These are phyloP conservation scores for Micromys minutus DNA, from an alignment of 2,113 vertebrate species.

Conservation along the genomic window DNA sequence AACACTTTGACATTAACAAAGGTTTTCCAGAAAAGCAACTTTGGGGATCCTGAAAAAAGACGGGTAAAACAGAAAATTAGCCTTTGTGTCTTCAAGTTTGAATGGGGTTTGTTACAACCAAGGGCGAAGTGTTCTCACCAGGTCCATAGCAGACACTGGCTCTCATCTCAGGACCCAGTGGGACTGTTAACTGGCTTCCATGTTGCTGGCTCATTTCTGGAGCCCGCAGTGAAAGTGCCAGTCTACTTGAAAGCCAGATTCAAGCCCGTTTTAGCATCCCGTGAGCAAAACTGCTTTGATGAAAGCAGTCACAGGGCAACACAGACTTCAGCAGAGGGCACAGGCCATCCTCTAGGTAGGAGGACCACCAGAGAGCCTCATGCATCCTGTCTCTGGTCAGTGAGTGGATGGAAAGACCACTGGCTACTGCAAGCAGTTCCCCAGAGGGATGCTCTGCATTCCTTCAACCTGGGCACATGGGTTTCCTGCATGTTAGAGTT, in stretches of 20 bases:
- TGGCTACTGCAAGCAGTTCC: not conserved
- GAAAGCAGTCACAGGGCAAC: not conserved
- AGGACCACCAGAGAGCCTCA: not conserved
- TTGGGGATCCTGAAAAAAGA: not conserved
- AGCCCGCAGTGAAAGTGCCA: not conserved
- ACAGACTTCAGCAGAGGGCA: not conserved
- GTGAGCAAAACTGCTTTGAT: not conserved
- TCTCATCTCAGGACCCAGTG: rapidly evolving
- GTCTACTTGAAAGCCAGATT: not conserved
- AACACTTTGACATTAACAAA: not conserved
- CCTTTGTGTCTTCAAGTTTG: not conserved
- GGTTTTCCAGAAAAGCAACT: not conserved
- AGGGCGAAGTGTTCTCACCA: rapidly evolving
- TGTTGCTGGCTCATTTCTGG: not conserved
- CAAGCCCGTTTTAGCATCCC: not conserved
- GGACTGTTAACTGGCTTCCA: not conserved
- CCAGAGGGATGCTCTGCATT: not conserved
- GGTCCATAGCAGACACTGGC: not conserved
- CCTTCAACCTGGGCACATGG: not conserved
- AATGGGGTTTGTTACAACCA: not conserved
- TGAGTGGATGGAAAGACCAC: not conserved
- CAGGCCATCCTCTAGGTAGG: not conserved
- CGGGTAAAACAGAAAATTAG: not conserved
- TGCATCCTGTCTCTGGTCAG: not conserved
- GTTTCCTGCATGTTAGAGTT: not conserved